Base-by-base conservation (phyloP, 2,113 vertebrate species). In the Bolborhynchus lineola region DNA sequence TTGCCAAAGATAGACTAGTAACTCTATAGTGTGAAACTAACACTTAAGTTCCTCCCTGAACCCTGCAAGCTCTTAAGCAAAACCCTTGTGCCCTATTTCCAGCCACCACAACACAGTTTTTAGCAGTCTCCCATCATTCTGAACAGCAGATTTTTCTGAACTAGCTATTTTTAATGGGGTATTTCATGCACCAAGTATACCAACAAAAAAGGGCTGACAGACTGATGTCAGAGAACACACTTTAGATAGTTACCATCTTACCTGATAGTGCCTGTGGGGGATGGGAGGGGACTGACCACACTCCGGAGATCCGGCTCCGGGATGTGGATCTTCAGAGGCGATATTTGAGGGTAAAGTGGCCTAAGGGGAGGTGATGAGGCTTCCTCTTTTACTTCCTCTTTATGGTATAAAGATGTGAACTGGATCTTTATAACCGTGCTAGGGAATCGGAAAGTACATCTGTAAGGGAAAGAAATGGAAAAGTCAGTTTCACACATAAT, bases 351-450 rank as follows among this genome's bases (percentile, higher is more conserved):
- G 94, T 99, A 98, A 35, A 99, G 98, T 0, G 98, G 98, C 89
- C 98, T 98, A 50, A 98, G 98, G 3, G 98, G 98, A 20, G 99
- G 99, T 0, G 98, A 97, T 5, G 99, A 98, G 20, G 98, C 97
- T 86, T 98, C 98, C 93, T 99, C 98, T 85, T 98, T 97, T 85
- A 95, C 97, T 85, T 98, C 98, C 77, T 99, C 99, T 50, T 97
- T 97, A 72, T 98, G 98, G 97, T 98, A 98, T 86, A 99, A 98
- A 13, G 99, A 98, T 1, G 98, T 98, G 86, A 99, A 99, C 96
- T 99, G 99, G 97, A 99, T 99, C 98, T 99, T 99, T 97, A 99
- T 99, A 65, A 98, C 98, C 0, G 99, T 99, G 95, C 99, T 99
- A 85, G 99, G 99, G 94, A 99, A 99, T 49, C 99, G 99, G 94